Conservation (phyloP, 2,113 vertebrate genomes). For the Motacilla tschutschensis region DNA sequence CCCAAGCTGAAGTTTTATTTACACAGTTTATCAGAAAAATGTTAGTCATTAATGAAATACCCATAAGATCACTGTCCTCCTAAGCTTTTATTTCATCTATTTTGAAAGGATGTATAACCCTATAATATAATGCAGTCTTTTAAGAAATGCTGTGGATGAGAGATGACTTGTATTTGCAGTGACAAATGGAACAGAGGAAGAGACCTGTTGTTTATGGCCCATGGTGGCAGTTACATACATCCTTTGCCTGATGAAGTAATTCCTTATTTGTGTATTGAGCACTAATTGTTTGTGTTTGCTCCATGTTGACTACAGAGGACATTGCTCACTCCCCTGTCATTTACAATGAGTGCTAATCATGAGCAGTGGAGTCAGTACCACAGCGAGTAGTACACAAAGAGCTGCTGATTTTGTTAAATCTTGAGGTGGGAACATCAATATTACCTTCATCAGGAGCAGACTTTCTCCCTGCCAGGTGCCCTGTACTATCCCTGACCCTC, state of each 20-base stretch:
- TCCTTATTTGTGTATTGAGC: background rate
- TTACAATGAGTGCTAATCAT: background rate
- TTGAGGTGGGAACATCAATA: background rate
- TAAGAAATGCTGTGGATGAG: background rate
- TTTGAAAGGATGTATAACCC: background rate
- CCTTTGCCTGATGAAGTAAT: background rate
- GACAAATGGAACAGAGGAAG: conserved; percentile 34
- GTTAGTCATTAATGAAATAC: background rate
- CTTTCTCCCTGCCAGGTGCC: rapidly evolving
- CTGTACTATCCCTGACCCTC: background rate
- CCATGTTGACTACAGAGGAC: background rate
- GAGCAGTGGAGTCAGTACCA: background rate
- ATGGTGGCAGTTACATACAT: background rate
- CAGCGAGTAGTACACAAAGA: background rate
- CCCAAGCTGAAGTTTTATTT: conserved; percentile 4
- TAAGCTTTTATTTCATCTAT: background rate
- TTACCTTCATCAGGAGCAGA: background rate
- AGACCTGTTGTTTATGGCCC: conserved; percentile 16
- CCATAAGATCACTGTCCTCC: background rate
- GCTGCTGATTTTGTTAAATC: background rate
- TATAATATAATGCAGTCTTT: background rate
- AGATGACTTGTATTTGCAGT: background rate
- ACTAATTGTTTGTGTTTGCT: background rate
- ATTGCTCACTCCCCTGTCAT: background rate
- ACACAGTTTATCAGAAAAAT: conserved; percentile 4